Percentiles rank a stretch among this genome's conserved stretches.
Conservation (phyloP, 2,888 invertebrate species). For the Rhingia campestris region DNA sequence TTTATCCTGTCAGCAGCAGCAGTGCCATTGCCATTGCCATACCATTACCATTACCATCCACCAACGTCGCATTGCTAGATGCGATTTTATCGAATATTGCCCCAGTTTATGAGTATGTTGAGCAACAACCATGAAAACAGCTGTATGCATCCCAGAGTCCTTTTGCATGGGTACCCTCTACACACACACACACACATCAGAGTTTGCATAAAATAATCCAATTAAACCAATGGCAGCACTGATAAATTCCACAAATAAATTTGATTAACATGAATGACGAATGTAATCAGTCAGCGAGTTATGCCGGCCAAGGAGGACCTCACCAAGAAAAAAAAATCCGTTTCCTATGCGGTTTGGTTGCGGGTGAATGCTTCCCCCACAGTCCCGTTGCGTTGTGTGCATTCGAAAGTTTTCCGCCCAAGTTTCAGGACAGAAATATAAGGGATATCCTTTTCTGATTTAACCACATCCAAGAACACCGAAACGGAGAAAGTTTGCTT, state of each 20-base stretch:
- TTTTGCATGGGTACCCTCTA: background rate
- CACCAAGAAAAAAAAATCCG: slow-evolving; percentile 1
- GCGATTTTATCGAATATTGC: slow-evolving; percentile 59
- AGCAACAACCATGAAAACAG: slow-evolving; percentile 36
- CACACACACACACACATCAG: background rate
- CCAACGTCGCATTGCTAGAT: background rate
- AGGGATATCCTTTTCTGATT: slow-evolving; percentile 33
- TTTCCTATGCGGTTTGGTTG: slow-evolving; percentile 8
- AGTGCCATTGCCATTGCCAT: background rate
- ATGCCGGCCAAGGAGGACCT: slow-evolving; percentile 34
- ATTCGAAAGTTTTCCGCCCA: slow-evolving; percentile 32
- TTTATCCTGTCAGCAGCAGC: slow-evolving; percentile 67
- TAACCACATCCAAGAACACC: slow-evolving; percentile 19
- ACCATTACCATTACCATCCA: background rate
- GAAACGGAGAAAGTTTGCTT: slow-evolving; percentile 29
- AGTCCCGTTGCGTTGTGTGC: slow-evolving; percentile 8
- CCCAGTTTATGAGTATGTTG: slow-evolving; percentile 40
- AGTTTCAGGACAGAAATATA: slow-evolving; percentile 17
- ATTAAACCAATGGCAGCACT: slow-evolving; percentile 61
- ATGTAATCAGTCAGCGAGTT: slow-evolving; percentile 62
- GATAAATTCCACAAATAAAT: slow-evolving; percentile 65
- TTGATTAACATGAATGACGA: slow-evolving; percentile 71
- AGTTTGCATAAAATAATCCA: slow-evolving; percentile 47
- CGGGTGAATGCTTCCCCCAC: slow-evolving; percentile 2
- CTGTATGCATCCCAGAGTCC: slow-evolving; percentile 24